These are phyloP conservation scores for Sternarchorhynchus goeldii DNA, from an alignment of 2,797 vertebrate genomes.

Conservation along the genomic window DNA sequence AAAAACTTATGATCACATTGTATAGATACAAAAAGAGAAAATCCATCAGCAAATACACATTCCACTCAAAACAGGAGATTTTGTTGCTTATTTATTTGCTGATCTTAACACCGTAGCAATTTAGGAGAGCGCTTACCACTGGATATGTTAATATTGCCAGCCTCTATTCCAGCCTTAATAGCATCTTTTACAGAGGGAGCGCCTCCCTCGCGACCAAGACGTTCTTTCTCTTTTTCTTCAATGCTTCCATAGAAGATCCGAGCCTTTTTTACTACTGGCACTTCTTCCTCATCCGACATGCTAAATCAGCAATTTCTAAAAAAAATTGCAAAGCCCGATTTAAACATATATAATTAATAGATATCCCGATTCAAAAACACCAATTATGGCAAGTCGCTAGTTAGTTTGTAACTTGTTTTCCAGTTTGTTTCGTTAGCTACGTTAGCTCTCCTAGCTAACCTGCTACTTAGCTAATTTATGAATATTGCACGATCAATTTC, in stretches of 20 bases:
- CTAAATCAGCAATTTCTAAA: neutral
- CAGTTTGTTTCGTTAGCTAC: too few species aligned
- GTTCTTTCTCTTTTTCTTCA: conserved; percentile 91
- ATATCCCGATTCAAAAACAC: too few species aligned
- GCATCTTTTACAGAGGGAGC: conserved; percentile 74
- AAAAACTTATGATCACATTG: neutral
- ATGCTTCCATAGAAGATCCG: conserved; percentile 94
- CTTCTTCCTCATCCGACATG: conserved; percentile 82
- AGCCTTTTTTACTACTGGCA: conserved; percentile 76
- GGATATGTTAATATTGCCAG: conserved; percentile 94
- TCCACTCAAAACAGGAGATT: neutral
- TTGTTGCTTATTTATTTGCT: too few species aligned
- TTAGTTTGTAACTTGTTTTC: too few species aligned
- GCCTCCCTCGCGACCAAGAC: conserved; percentile 77
- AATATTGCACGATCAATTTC: too few species aligned
- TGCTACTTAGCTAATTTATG: too few species aligned
- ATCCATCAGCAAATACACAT: neutral
- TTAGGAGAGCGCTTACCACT: conserved; percentile 76
- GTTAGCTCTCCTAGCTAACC: too few species aligned
- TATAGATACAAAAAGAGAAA: neutral
- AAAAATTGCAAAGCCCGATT: too few species aligned
- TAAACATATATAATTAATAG: too few species aligned
- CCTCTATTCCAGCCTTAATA: conserved; percentile 86
- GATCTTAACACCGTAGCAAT: neutral
- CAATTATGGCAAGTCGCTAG: too few species aligned